phyloP scores from a whole-genome alignment of 2,797 vertebrate genomes.

The Premnoplex brunnescens region DNA sequence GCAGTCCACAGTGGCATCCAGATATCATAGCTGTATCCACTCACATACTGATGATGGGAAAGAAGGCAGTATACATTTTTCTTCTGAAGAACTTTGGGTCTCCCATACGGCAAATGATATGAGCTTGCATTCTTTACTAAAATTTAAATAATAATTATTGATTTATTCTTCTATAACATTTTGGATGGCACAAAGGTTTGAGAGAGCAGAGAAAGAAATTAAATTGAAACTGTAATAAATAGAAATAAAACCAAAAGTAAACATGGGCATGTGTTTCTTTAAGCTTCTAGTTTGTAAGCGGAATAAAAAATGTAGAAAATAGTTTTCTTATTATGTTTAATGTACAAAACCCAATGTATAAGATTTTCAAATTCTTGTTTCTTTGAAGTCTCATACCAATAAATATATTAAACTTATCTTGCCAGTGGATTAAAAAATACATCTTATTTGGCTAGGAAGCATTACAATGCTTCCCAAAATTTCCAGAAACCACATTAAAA shows the following conservation, averaged over 20 bases:
- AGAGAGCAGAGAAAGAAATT: neutral
- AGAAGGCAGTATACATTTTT: constrained; percentile 83
- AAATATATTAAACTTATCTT: neutral
- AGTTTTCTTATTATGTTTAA: neutral
- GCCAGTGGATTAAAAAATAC: neutral
- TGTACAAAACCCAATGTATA: fast-evolving
- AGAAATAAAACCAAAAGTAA: neutral
- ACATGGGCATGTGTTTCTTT: neutral
- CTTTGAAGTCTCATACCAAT: neutral
- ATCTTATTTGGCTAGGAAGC: neutral
- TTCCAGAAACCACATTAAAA: neutral
- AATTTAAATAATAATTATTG: constrained; percentile 34
- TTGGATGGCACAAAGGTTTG: neutral
- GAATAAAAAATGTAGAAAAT: neutral
- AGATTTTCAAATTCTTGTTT: neutral
- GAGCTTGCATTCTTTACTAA: constrained; percentile 54
- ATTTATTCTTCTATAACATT: neutral
- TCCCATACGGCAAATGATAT: constrained; percentile 86
- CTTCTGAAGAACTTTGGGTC: constrained; percentile 81
- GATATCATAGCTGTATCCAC: constrained; percentile 83
- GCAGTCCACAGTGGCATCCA: constrained; percentile 92
- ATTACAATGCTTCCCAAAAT: neutral
- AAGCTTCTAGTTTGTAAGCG: neutral
- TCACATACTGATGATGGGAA: constrained; percentile 83
- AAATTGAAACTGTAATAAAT: neutral